Evolutionary conservation across 2,888 invertebrate genomes (phyloP).

Genomic region (Agonopterix alstromeriana): DNA sequence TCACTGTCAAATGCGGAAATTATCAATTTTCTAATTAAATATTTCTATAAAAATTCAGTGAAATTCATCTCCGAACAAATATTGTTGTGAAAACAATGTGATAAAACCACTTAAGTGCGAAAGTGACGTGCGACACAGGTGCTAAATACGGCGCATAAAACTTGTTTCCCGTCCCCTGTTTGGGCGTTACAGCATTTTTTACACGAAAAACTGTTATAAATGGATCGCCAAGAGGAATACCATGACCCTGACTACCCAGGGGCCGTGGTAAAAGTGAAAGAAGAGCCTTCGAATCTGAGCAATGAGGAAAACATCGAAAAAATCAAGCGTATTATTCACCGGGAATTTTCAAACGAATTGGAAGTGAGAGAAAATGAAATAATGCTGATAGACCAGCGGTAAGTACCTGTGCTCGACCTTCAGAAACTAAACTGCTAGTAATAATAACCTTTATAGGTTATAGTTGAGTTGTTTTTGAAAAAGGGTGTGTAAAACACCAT

Average conservation of each 20-base stretch:
- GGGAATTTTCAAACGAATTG: conserved; percentile 85
- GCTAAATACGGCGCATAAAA: conserved; percentile 15
- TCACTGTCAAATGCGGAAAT: conserved; percentile 59
- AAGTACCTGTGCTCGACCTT: conserved; percentile 34
- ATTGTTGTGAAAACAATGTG: conserved; percentile 14
- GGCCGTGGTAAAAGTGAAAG: conserved; percentile 30
- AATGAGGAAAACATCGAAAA: conserved; percentile 64
- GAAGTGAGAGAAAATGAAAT: conserved; percentile 82
- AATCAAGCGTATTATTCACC: conserved; percentile 79
- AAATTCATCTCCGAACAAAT: conserved; percentile 13
- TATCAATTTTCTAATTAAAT: conserved; percentile 39
- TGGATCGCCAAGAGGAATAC: conserved; percentile 68
- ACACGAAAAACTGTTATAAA: conserved; percentile 33
- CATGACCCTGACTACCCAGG: conserved; percentile 79
- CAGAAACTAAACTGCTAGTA: not conserved
- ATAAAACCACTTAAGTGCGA: conserved; percentile 10
- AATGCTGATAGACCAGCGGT: conserved; percentile 80
- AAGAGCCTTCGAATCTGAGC: conserved; percentile 29
- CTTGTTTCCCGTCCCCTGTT: conserved; percentile 24
- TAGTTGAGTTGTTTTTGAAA: not conserved
- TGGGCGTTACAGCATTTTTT: conserved; percentile 42
- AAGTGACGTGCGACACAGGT: conserved; percentile 14
- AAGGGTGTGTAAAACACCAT: conserved; percentile 1
- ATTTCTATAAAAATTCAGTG: conserved; percentile 19
- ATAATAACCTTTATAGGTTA: conserved; percentile 3